A percentile compares a stretch with the other conserved stretches of the same genome.
phyloP scores from a whole-genome alignment of 2,113 vertebrate species.

The Alaudala cheleensis region DNA sequence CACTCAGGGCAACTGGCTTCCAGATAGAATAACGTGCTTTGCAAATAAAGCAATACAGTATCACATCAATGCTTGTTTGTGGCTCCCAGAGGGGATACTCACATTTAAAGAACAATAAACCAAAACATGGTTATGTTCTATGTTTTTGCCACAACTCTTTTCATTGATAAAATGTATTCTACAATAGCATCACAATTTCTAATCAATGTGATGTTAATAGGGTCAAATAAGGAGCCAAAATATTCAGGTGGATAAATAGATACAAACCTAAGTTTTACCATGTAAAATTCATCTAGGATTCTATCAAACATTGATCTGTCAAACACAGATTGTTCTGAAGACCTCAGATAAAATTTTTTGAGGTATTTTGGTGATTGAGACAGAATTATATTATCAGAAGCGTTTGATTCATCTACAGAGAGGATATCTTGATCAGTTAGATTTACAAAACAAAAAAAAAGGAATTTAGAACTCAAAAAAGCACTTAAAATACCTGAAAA shows the following conservation, averaged over 20 bases:
- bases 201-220: not conserved
- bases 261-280: not conserved
- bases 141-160: not conserved
- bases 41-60: not conserved
- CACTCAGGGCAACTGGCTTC: not conserved
- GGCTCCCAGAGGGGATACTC: not conserved
- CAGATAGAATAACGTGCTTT: not conserved
- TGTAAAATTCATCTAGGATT: not conserved
- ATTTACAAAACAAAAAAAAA: not conserved
- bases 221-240: not conserved
- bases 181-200: slow-evolving; percentile 3
- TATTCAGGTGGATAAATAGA: not conserved
- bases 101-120: not conserved
- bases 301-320: not conserved
- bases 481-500: not conserved
- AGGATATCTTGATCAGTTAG: not conserved
- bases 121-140: not conserved
- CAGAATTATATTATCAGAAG: not conserved
- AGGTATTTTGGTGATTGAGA: not conserved
- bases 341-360: not conserved
- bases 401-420: not conserved
- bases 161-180: not conserved
- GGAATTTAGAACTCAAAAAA: not conserved
- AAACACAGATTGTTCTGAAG: not conserved
- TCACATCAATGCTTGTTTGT: not conserved